phyloP scores from a whole-genome alignment of 2,113 vertebrate genomes.

The Fulmarus glacialis region DNA sequence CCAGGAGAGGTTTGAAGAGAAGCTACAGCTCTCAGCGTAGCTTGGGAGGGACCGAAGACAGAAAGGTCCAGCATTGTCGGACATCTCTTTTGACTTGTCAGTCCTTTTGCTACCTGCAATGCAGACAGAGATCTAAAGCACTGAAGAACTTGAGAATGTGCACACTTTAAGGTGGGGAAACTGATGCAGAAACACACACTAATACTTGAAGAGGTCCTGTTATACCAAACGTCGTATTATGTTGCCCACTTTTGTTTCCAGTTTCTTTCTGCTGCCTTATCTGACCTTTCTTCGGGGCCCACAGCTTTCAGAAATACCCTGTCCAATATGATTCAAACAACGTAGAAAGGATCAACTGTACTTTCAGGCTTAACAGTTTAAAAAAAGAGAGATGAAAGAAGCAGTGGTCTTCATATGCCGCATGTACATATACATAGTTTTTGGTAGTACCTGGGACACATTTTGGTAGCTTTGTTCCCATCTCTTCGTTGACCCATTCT shows the following conservation, averaged over 20 bases:
- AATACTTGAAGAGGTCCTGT: neutral
- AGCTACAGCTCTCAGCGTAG: neutral
- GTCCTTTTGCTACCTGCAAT: neutral
- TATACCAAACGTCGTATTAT: neutral
- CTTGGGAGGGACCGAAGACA: neutral
- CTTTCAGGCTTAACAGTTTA: neutral
- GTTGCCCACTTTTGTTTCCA: neutral
- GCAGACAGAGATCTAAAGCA: neutral
- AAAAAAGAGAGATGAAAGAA: neutral
- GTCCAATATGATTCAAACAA: neutral
- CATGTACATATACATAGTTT: rapidly evolving
- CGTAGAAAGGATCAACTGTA: neutral
- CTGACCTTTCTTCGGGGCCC: neutral
- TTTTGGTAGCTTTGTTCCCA: conserved; percentile 64
- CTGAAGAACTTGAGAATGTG: neutral
- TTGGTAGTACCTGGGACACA: conserved; percentile 76
- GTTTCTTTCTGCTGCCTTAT: neutral
- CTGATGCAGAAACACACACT: neutral
- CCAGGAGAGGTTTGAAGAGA: neutral
- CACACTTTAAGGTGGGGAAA: neutral
- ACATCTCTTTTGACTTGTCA: neutral
- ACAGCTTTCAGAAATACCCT: neutral
- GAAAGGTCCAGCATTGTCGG: neutral
- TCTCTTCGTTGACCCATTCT: conserved; percentile 68
- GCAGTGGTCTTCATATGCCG: neutral